Evolutionary conservation across 2,888 invertebrate genomes (phyloP), one percentile per base, ranked within the genome.

Genomic region (Ceraclea dissimilis): DNA sequence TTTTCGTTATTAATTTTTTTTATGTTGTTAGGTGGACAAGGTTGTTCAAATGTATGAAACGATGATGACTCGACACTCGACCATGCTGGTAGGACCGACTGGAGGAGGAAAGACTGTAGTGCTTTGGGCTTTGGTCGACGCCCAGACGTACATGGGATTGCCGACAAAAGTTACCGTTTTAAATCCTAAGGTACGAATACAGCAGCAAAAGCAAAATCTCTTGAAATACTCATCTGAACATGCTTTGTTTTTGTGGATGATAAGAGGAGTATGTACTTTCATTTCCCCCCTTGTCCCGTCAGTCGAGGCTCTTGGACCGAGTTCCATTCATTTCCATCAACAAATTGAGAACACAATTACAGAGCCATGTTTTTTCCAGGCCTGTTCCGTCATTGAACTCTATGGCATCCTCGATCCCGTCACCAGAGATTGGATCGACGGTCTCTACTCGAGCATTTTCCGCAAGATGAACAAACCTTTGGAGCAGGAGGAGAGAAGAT

Each of bases 351-450:
- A n/a, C n/a, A n/a, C n/a, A n/a, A n/a, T n/a, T n/a, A n/a, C n/a
- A n/a, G n/a, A n/a, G n/a, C n/a, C n/a, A n/a, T n/a, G n/a, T n/a
- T 39, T 19, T 20, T 57, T 63, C 46, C 69, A 86, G 85, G 90
- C 94, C 2, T 89, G 89, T 65, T 88, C 90, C 1, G 93, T 94
- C 2, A 80, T 90, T 60, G 94, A 95, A 70, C 76, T 95, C 18
- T 95, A 94, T 66, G 95, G 95, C 1, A 84, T 88, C 61, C 74
- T 94, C 51, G 91, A 94, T 70, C 88, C 92, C 1, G 77, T 82
- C 17, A 90, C 92, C 0, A 79, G 93, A 66, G 93, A 94, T 70
- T 95, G 95, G 95, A 89, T 90, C 1, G 95, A 95, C 69, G 95
- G 95, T 10, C 74, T 95, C 39, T 80, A 94, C 63, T 93, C 93